These are phyloP conservation scores for Bombylius major DNA, from an alignment of 2,888 invertebrate genomes.

Conservation along the genomic window DNA sequence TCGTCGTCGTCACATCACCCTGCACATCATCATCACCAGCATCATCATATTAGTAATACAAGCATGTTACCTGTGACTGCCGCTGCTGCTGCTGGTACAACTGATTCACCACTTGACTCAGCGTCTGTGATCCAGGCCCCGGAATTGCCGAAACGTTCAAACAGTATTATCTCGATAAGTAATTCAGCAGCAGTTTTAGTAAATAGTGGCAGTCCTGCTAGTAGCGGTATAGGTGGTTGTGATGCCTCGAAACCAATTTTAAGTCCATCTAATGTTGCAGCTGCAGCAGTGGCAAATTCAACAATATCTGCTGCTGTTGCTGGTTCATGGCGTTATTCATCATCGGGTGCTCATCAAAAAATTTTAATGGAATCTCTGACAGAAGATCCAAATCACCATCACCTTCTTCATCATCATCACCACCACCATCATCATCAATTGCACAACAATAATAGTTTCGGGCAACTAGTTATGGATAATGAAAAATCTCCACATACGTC, in stretches of 20 bases:
- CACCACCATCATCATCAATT: constrained; percentile 8
- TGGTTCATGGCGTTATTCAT: constrained; percentile 8
- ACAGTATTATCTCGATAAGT: constrained; percentile 18
- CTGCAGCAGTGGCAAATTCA: neutral
- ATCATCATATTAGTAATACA: too few species aligned
- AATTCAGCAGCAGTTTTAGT: constrained; percentile 4
- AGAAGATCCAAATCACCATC: constrained; percentile 5
- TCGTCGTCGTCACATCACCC: neutral
- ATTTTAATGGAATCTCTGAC: neutral
- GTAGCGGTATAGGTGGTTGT: neutral
- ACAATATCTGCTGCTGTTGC: neutral
- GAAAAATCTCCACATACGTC: constrained; percentile 13
- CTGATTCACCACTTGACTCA: neutral
- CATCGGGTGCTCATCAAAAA: constrained; percentile 1
- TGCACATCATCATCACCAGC: neutral
- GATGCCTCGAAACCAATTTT: constrained; percentile 13
- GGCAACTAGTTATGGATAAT: neutral
- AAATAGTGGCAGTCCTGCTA: constrained; percentile 3
- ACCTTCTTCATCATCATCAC: neutral
- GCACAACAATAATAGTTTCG: constrained; percentile 1
- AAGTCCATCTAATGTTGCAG: constrained; percentile 7
- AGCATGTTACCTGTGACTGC: neutral
- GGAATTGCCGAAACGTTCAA: constrained; percentile 18
- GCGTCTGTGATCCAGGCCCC: constrained; percentile 8
- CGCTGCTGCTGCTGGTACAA: neutral